Evolutionary conservation across 2,113 vertebrate genomes (phyloP).

Genomic region (Antennarius striatus): DNA sequence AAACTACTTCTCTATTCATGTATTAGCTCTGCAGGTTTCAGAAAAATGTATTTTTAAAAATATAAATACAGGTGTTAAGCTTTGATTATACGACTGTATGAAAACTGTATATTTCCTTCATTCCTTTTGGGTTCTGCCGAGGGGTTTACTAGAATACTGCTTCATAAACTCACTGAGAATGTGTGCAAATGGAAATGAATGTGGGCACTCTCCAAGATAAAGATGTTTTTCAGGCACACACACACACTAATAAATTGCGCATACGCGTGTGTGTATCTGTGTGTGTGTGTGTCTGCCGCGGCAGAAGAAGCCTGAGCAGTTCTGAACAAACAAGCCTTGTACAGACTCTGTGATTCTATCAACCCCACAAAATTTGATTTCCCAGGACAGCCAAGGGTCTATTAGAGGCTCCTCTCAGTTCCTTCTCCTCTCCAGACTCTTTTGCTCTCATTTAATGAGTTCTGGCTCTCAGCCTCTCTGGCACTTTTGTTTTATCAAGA

Average conservation of each 20-base stretch:
- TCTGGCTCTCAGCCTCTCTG: conserved; percentile 47
- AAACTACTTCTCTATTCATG: neutral
- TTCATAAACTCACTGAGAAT: neutral
- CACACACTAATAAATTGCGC: neutral
- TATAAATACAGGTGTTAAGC: no score
- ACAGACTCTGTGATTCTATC: conserved; percentile 50
- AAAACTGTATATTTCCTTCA: no score
- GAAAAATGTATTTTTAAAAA: neutral
- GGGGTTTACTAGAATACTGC: neutral
- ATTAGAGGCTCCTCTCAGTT: conserved; percentile 55
- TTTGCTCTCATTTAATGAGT: conserved; percentile 56
- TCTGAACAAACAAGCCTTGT: conserved; percentile 65
- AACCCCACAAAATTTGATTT: conserved; percentile 58
- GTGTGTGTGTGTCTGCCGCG: conserved; percentile 16
- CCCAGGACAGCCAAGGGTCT: conserved; percentile 56
- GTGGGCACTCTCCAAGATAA: conserved; percentile 1
- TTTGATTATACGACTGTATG: no score
- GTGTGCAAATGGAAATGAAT: conserved; percentile 5
- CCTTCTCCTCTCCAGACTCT: conserved; percentile 36
- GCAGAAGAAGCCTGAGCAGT: conserved; percentile 41
- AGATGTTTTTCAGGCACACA: conserved; percentile 9
- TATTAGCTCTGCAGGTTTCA: conserved; percentile 2
- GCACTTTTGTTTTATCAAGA: conserved; percentile 43
- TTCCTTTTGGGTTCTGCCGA: neutral
- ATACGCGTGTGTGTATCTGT: conserved; percentile 15